Evolutionary conservation across 1,140 invertebrate species (phyloP), one percentile per base, ranked within the genome.

Genomic region (Magallana angulata): DNA sequence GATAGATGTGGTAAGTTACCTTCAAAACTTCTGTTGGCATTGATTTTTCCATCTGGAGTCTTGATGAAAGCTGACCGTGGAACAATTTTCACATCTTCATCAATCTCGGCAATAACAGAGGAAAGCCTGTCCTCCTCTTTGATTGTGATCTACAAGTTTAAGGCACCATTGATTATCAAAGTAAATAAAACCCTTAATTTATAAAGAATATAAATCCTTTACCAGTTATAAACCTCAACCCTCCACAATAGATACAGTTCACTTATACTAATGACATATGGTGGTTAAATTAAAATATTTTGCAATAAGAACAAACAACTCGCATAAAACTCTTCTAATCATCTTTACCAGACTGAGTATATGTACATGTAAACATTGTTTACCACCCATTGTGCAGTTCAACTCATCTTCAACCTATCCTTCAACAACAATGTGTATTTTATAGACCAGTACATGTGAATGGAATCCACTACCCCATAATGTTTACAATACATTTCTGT

Each of bases 111-210:
- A 76, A 95, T 93, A 1, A 94, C 91, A 30, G 94, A 93, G 12
- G 95, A 87, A 48, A 95, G 88, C 87, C 95, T 91, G 85, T 95
- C 94, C 88, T 95, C 95, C 90, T 95, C 95, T 92, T 95, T 95
- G 60, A 95, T 93, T 56, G 91, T 92, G 57, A 94, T 93, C 95
- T 95, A 85, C 86, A 91, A 84, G 5, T 2, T 48, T 48, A 48
- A 48, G 2, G 36, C 36, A 48, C 36, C 2, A 48, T 5, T 48
- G 36, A 48, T 48, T 48, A 48, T 4, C 36, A 48, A 48, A 4
- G 36, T 48, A 48, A 48, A 48, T 4, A 48, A 48, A 48, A 2
- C 36, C 36, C 36, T 4, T 48, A 48, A 48, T 48, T 48, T 48
- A 48, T 48, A 2, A 48, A 48, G 36, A 48, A 48, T 48, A 48